Evolutionary conservation across 2,888 invertebrate species (phyloP), one percentile per base, ranked within the genome.

Genomic region (Drosophila rubida): DNA sequence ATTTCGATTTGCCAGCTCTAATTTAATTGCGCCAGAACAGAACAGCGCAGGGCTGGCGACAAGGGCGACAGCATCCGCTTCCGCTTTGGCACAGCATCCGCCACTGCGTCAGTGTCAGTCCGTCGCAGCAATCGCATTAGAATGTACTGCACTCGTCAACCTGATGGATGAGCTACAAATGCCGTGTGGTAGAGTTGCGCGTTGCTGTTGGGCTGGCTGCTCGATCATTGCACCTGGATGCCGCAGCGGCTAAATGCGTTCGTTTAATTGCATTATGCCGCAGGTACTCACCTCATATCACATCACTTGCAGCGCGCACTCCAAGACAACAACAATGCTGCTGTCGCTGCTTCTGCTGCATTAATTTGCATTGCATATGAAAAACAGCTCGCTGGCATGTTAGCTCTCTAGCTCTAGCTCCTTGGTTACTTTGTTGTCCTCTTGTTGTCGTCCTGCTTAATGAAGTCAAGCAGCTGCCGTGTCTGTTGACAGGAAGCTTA

Each of bases 211-310:
- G 37, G 9, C 19, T 19, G 3, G n/a, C n/a, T 5, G 32, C 67
- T 65, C 80, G 80, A 82, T 82, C 86, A 69, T 79, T 77, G 70
- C 78, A 70, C 75, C 80, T 68, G 25, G 19, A 1, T 19, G 19
- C 39, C 44, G 58, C 68, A 53, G 37, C 60, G 60, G 54, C 87
- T 84, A 75, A 77, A 81, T 85, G 85, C 81, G 84, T 75, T 88
- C 88, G 78, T 85, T 87, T 88, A 85, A 85, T 85, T 85, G 85
- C 88, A 85, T 85, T 85, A 88, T 88, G 85, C 85, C 87, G 74
- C 85, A 81, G 85, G 85, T 69, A 35, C 73, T 84, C 73, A 75
- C 85, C 73, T 84, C 73, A 75, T 82, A 69, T 66, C 64, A 76
- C 69, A 65, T 61, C 53, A 50, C 65, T 48, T 46, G 67, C 45